Evolutionary conservation across 2,113 vertebrate genomes (phyloP).

Genomic region (Nipponia nippon): DNA sequence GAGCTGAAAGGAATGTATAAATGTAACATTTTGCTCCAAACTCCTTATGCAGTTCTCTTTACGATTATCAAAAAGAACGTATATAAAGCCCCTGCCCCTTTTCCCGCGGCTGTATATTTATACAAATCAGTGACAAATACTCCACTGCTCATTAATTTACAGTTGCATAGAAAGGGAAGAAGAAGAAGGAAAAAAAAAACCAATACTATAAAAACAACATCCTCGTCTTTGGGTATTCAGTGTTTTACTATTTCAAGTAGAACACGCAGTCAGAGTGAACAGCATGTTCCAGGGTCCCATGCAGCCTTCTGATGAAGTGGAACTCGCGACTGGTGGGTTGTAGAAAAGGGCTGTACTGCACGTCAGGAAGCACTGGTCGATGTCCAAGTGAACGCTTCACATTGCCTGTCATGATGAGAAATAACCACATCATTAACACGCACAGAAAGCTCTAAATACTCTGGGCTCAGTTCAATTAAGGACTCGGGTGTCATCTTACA

Average conservation of each 20-base stretch:
- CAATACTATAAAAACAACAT: constrained; percentile 78
- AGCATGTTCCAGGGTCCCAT: constrained; percentile 49
- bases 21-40: constrained; percentile 76
- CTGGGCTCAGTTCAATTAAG: background rate
- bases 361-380: constrained; percentile 17
- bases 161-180: constrained; percentile 96
- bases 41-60: constrained; percentile 60
- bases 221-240: constrained; percentile 88
- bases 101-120: constrained; percentile 77
- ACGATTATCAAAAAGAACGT: constrained; percentile 72
- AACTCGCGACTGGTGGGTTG: constrained; percentile 5
- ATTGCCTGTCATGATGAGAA: constrained; percentile 66
- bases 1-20: constrained; percentile 77
- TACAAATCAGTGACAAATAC: constrained; percentile 88
- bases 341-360: constrained; percentile 53
- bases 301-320: constrained; percentile 50
- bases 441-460: background rate
- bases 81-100: constrained; percentile 80
- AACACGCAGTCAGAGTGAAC: constrained; percentile 30
- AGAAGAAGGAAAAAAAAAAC: constrained; percentile 72
- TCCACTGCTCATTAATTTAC: constrained; percentile 90
- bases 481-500: background rate
- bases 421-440: background rate
- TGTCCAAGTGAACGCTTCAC: constrained; percentile 53
- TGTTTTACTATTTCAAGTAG: constrained; percentile 68